Evolutionary conservation across 2,113 vertebrate genomes (phyloP), one percentile per base, ranked within the genome.

Genomic region (Ctenodactylus gundi): DNA sequence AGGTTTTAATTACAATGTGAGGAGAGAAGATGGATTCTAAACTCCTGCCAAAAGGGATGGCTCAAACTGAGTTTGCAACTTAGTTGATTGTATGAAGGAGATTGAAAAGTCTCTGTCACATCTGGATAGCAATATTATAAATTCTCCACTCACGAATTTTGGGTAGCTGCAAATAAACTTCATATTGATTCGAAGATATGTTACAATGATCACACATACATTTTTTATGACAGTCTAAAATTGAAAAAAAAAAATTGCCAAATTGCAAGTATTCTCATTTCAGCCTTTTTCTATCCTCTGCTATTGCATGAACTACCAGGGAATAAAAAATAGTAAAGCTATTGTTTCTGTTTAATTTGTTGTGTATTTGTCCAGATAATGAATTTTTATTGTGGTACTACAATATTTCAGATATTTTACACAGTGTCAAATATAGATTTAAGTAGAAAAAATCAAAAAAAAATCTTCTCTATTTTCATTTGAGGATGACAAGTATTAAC

Each of bases 1-100:
- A 86, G 18, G 4, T 72, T 88, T 95, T 85, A 92, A 77, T 91
- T 89, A 46, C 27, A 29, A 2, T 57, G 7, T 62, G 25, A 44
- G 60, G 29, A 58, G 44, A 67, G 23, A 7, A 93, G 27, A 91
- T 51, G 49, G 31, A 77, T 36, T 27, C 14, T 73, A 85, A 49
- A 72, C 13, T 92, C 7, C 20, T 90, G 21, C 2, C 6, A 62
- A 81, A 73, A 70, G 31, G 3, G 4, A 82, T 57, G 58, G 4
- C 18, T 68, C 23, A 75, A 93, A 53, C 76, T 68, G 36, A 91
- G 25, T 10, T 91, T 65, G 23, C 21, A 72, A 23, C 12, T n/a
- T 39, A 76, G 31, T 46, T 91, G 36, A 34, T 3, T 77, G 12
- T 67, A 34, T 34, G 70, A 65, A 81, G 34, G 4, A 70, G 4